Evolutionary conservation across 1,140 invertebrate species (phyloP).

Genomic region (Adoxophyes honmai): DNA sequence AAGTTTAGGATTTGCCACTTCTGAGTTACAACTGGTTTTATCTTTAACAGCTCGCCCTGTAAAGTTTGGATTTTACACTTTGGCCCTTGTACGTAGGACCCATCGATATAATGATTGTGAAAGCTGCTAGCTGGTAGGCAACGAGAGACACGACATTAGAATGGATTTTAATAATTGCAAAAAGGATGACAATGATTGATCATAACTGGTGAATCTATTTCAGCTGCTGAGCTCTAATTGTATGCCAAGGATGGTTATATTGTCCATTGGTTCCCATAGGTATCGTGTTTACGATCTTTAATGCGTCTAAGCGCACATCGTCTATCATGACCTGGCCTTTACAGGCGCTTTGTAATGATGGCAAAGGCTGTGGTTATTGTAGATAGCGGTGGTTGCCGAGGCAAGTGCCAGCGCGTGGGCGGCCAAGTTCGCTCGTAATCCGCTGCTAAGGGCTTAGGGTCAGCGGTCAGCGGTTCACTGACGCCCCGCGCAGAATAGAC

Average conservation of each 20-base stretch:
- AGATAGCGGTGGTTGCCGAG: background rate
- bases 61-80: no score
- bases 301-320: slow-evolving; percentile 1
- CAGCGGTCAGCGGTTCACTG: slow-evolving; percentile 56
- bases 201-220: slow-evolving; percentile 19
- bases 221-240: background rate
- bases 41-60: no score
- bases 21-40: no score
- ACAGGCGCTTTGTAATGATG: background rate
- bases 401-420: slow-evolving; percentile 50
- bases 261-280: slow-evolving; percentile 17
- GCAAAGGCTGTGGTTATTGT: background rate
- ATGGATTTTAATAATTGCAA: slow-evolving; percentile 16
- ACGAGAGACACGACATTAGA: slow-evolving; percentile 16
- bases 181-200: slow-evolving; percentile 34
- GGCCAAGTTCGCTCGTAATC: slow-evolving; percentile 59
- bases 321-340: background rate
- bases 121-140: slow-evolving; percentile 36
- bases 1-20: no score
- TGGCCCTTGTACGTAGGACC: no score
- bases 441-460: slow-evolving; percentile 35
- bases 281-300: background rate
- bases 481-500: slow-evolving; percentile 43
- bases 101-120: slow-evolving; percentile 49
- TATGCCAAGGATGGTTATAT: slow-evolving; percentile 13